Evolutionary conservation across 2,888 invertebrate species (phyloP), one percentile per base, ranked within the genome.

Genomic region (Lacanobia oleracea): DNA sequence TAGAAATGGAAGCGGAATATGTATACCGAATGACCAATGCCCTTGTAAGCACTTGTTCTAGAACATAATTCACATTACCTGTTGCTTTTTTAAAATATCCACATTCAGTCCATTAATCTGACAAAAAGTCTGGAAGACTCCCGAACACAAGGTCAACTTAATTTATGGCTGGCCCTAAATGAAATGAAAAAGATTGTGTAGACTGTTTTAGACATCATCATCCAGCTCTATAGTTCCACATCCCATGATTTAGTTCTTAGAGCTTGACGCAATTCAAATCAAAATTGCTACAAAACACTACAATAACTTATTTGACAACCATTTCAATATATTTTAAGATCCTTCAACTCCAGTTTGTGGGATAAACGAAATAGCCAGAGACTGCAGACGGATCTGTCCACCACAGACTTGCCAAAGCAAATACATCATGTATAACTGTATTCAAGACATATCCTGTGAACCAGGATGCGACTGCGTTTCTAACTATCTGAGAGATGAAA

Each of bases 401-500:
- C 89, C 90, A 21, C 88, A 91, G 43, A 79, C 82, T 33, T 92
- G 91, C 45, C 57, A 77, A 0, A 86, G 89, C 75, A 82, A 87
- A 56, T 85, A 82, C 23, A 1, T 88, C 84, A 56, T 59, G 10
- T 0, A 33, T 33, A 33, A 33, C 33, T 87, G 87, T 66, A 27
- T 56, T 5, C 79, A 72, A 18, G 69, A 84, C 16, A 80, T 80
- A 5, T 61, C 83, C 1, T 91, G 91, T 69, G 82, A 87, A 64
- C 75, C 82, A 51, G 92, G 92, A 0, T 93, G 93, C 59, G 88
- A 91, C 18, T 93, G 93, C 71, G 79, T 87, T 2, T 51, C 82
- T 0, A 88, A 87, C 45, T 90, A 90, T 71, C 79, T 91, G n/a
- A 89, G 88, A 48, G 85, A 92, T 64, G n/a, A 68, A 0, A 67